These are phyloP conservation scores for Arvicanthis niloticus DNA, from an alignment of 2,113 vertebrate species.

Conservation along the genomic window DNA sequence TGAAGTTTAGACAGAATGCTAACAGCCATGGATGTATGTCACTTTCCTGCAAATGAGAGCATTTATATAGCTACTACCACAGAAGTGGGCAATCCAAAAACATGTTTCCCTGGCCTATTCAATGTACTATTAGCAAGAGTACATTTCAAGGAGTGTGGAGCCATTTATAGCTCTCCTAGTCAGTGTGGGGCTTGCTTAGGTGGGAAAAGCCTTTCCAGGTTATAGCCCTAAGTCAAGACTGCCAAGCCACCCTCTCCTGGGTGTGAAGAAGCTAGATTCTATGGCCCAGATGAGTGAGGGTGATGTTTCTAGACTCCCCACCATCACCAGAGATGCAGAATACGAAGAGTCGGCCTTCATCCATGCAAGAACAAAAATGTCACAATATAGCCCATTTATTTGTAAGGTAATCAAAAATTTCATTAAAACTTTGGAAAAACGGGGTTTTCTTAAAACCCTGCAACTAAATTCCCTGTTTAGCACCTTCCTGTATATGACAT, in stretches of 20 bases:
- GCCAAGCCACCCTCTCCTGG: accelerated
- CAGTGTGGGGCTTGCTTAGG: accelerated
- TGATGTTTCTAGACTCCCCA: background rate
- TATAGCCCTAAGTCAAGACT: accelerated
- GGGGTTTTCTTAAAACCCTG: background rate
- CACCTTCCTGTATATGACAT: accelerated
- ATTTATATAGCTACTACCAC: background rate
- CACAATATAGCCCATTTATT: background rate
- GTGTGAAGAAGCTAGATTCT: background rate
- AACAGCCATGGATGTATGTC: background rate
- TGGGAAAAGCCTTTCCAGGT: background rate
- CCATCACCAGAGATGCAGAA: background rate
- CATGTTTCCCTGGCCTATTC: background rate
- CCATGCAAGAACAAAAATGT: too few relatives aligned
- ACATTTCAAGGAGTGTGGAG: background rate
- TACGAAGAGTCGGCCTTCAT: too few relatives aligned
- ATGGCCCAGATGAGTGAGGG: accelerated
- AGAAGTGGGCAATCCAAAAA: background rate
- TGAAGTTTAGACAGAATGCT: too few relatives aligned
- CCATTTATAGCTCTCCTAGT: background rate
- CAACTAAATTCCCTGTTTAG: background rate
- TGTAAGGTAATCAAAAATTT: too few relatives aligned
- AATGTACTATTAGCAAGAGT: background rate
- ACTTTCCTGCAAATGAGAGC: background rate
- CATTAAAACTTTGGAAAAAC: background rate